Evolutionary conservation across 2,888 invertebrate species (phyloP), one percentile per base, ranked within the genome.

Genomic region (Cephus pulcher): DNA sequence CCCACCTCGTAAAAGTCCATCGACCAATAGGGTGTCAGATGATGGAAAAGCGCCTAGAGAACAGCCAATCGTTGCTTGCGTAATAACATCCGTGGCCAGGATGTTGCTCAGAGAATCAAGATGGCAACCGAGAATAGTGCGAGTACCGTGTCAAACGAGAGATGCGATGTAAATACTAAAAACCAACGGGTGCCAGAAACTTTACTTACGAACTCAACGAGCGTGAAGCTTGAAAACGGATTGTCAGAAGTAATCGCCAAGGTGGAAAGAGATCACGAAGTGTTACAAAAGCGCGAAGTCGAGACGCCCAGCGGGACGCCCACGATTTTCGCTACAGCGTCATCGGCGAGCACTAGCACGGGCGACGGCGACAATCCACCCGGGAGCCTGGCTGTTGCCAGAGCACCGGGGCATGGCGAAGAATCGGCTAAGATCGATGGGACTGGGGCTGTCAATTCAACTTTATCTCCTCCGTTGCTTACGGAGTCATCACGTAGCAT

Each of bases 101-200:
- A 84, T 84, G 84, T 85, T 81, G 82, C 84, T 85, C 81, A 84
- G 79, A 82, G 86, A 89, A 88, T 86, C 90, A 92, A 92, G 91
- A 92, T 92, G 92, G 92, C 92, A 89, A 91, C 92, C 87, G 91
- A 91, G 87, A 88, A 88, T 87, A 88, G 88, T 88, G 86, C 85
- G 86, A 88, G 88, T 88, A 89, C 90, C 86, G 90, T 90, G 91
- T 91, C 91, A 91, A 90, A 89, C 83, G 90, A 89, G 82, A 84
- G 87, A 83, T 87, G 88, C 88, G 88, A 91, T 91, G 91, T 91
- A 91, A 91, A 91, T 91, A 91, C 86, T 87, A 87, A 81, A 69
- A 69, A 82, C 69, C 77, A 76, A 40, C 75, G 79, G 79, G 76
- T 82, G 71, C 75, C 79, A 33, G 77, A 79, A 74, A 35, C 77